These are phyloP conservation scores for Doris montereyensis DNA, from an alignment of 2,888 invertebrate genomes.

Conservation along the genomic window DNA sequence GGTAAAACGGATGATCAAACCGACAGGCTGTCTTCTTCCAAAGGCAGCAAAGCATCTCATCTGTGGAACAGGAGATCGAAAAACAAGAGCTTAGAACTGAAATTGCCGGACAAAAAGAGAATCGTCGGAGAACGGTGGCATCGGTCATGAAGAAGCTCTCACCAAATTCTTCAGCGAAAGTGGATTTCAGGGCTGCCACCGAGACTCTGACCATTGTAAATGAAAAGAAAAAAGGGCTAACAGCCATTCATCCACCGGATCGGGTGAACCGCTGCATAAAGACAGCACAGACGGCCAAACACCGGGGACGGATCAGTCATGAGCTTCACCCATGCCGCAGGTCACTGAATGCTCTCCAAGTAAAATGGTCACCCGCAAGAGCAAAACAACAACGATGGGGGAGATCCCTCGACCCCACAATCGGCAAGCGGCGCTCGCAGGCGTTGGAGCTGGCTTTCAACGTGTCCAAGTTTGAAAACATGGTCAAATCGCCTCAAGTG, in stretches of 20 bases:
- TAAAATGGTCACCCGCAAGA: slow-evolving; percentile 34
- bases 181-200: too few species aligned
- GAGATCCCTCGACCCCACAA: not conserved
- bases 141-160: not conserved
- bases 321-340: not conserved
- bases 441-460: slow-evolving; percentile 62
- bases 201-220: not conserved
- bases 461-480: slow-evolving; percentile 60
- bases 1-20: not conserved
- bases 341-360: slow-evolving; percentile 3
- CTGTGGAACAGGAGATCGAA: slow-evolving; percentile 39
- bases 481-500: slow-evolving; percentile 44
- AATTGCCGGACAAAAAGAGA: not conserved
- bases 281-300: slow-evolving; percentile 32
- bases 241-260: slow-evolving; percentile 36
- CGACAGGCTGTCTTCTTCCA: too few species aligned
- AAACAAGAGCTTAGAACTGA: slow-evolving; percentile 35
- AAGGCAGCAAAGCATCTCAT: slow-evolving; percentile 25
- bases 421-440: slow-evolving; percentile 37
- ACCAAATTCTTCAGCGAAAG: too few species aligned
- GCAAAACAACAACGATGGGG: slow-evolving; percentile 35
- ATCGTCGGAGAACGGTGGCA: not conserved
- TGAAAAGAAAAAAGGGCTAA: slow-evolving; percentile 16
- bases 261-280: slow-evolving; percentile 1
- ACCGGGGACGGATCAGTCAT: slow-evolving; percentile 17